Conservation (phyloP, 53 echinoderm and acorn worm species). For the Apostichopus leukothele region DNA sequence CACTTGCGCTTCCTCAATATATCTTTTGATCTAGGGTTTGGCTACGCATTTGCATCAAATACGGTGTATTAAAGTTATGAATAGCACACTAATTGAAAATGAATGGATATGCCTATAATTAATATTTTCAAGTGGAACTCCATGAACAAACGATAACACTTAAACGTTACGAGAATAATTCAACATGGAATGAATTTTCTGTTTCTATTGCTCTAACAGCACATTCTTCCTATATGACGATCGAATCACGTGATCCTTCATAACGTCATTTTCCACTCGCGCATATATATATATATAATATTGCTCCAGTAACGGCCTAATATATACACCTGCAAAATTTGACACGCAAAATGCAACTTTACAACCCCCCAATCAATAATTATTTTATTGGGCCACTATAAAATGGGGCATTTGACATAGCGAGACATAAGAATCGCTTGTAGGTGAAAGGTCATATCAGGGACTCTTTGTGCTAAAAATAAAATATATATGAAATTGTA, state of each 20-base stretch:
- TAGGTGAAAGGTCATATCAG: neutral
- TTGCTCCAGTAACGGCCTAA: too few species aligned
- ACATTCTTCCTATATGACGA: too few species aligned
- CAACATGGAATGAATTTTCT: too few species aligned
- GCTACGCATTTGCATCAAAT: neutral
- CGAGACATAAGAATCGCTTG: neutral
- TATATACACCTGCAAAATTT: neutral
- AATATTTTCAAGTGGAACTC: neutral
- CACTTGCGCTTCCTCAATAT: neutral
- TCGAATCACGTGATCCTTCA: too few species aligned
- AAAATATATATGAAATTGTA: too few species aligned
- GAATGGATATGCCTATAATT: too few species aligned
- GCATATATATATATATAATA: too few species aligned
- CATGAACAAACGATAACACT: neutral
- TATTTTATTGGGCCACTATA: neutral
- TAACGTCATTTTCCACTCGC: too few species aligned
- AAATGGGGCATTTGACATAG: neutral
- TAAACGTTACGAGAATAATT: neutral
- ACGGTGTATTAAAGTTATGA: neutral
- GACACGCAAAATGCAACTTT: neutral
- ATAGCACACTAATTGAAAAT: neutral
- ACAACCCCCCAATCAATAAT: neutral
- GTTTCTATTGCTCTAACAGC: too few species aligned
- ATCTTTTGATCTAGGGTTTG: too few species aligned
- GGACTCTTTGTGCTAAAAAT: too few species aligned